phyloP scores from a whole-genome alignment of 1,140 invertebrate genomes.

The Brachystomella parvula region DNA sequence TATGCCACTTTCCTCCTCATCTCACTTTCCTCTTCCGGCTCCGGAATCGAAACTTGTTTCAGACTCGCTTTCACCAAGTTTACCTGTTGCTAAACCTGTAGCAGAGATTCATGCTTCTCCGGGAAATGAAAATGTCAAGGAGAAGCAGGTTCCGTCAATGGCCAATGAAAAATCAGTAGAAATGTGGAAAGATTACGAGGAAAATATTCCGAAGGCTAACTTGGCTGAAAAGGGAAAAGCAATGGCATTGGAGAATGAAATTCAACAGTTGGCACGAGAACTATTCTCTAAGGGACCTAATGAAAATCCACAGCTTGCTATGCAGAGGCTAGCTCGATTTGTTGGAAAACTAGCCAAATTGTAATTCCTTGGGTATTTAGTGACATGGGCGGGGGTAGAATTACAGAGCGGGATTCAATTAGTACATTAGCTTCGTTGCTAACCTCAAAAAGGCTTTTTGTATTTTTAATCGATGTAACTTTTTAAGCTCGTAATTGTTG shows the following conservation, averaged over 20 bases:
- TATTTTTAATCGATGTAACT: no score
- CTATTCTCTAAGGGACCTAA: background rate
- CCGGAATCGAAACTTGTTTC: background rate
- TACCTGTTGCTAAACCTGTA: no score
- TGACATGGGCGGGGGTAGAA: no score
- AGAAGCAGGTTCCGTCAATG: background rate
- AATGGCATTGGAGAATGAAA: background rate
- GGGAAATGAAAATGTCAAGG: background rate
- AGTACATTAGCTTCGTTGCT: no score
- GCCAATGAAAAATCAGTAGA: background rate
- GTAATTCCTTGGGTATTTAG: no score
- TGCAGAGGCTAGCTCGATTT: background rate
- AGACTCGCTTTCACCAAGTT: background rate
- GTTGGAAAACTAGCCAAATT: background rate
- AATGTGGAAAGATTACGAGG: background rate
- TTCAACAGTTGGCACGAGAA: background rate
- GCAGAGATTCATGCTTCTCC: background rate
- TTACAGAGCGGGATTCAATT: no score
- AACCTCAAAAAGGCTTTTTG: no score
- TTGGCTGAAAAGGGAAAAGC: background rate
- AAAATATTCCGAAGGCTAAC: background rate
- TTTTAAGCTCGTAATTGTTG: no score
- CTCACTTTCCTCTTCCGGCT: background rate
- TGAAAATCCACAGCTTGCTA: background rate
- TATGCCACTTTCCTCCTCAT: background rate